A percentile compares a stretch with the other conserved stretches of the same genome.
These are phyloP conservation scores for Calameuta filiformis DNA, from an alignment of 2,888 invertebrate species.

Conservation along the genomic window DNA sequence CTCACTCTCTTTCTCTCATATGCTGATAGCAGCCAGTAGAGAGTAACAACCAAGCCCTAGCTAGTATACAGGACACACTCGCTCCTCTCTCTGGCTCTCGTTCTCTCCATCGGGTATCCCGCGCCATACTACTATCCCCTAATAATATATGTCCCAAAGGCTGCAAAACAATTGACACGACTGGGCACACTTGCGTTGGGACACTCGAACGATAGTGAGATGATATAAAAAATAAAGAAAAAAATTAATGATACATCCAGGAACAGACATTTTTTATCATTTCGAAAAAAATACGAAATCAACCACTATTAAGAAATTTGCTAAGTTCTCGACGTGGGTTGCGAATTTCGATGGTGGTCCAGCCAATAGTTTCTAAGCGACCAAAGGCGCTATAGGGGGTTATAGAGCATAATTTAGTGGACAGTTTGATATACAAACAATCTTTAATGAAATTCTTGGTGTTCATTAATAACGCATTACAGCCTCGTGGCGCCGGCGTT, in stretches of 20 bases:
- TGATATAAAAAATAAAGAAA: background rate
- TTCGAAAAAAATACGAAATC: background rate
- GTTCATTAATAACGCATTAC: conserved; percentile 77
- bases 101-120: conserved; percentile 33
- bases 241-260: background rate
- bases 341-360: conserved; percentile 11
- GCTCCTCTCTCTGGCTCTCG: conserved; percentile 28
- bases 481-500: conserved; percentile 51
- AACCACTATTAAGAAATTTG: background rate
- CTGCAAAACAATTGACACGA: conserved; percentile 55
- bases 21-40: background rate
- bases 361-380: conserved; percentile 61
- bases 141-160: conserved; percentile 56
- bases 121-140: conserved; percentile 42
- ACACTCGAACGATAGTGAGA: background rate
- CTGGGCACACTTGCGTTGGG: background rate
- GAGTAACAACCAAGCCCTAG: background rate
- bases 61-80: conserved; percentile 6
- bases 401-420: conserved; percentile 71
- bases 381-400: conserved; percentile 58
- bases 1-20: conserved; percentile 12
- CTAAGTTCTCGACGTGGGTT: background rate
- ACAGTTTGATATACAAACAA: conserved; percentile 74
- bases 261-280: background rate
- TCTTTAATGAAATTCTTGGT: conserved; percentile 76